These are phyloP conservation scores for Peucedramus taeniatus DNA, from an alignment of 2,113 vertebrate species.

Conservation along the genomic window DNA sequence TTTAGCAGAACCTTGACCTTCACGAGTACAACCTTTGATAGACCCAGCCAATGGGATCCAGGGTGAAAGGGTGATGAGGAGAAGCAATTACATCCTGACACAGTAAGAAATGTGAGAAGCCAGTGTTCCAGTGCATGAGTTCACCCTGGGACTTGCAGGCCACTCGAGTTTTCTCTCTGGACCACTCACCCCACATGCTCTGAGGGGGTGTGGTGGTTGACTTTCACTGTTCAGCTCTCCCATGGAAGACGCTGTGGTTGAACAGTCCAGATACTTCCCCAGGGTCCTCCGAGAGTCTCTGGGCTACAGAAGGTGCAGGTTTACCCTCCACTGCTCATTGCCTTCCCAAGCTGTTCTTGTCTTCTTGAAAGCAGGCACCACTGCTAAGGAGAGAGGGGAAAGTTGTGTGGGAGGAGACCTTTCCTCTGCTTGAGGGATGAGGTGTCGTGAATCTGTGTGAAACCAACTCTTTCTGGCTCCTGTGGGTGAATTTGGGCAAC, in stretches of 20 bases:
- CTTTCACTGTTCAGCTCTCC: not conserved
- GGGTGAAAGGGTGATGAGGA: not conserved
- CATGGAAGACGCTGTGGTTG: not conserved
- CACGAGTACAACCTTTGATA: fast-evolving
- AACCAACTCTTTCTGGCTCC: not conserved
- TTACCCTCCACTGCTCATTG: not conserved
- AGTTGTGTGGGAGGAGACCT: not conserved
- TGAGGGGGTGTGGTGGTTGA: not conserved
- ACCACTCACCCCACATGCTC: fast-evolving
- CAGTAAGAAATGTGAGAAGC: not conserved
- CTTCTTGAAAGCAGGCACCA: not conserved
- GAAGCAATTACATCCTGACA: not conserved
- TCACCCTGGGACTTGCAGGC: not conserved
- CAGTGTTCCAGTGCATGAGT: not conserved
- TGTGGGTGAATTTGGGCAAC: not conserved
- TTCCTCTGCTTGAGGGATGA: not conserved
- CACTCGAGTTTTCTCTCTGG: not conserved
- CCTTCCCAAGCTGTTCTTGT: not conserved
- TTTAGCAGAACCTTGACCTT: not conserved
- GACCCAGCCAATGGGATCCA: not conserved
- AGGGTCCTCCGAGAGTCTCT: not conserved
- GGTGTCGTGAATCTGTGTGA: not conserved
- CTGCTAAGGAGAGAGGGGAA: not conserved
- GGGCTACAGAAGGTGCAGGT: not conserved
- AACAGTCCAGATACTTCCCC: not conserved